These are phyloP conservation scores for Speoplatyrhinus poulsoni DNA, from an alignment of 2,113 vertebrate genomes.

Conservation along the genomic window DNA sequence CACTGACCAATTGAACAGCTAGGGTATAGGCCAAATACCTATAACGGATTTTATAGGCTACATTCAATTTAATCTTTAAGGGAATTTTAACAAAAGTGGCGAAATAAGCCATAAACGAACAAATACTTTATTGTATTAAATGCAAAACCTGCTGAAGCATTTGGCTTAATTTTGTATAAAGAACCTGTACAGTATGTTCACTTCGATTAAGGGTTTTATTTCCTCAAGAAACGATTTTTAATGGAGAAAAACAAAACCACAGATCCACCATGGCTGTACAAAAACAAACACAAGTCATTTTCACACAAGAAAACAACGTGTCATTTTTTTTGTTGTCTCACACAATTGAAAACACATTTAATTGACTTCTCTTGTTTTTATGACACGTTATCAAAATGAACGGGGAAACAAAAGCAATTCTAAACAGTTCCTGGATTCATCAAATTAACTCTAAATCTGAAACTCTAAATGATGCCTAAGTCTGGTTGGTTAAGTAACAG, in stretches of 20 bases:
- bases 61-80: background rate
- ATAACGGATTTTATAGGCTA: too few relatives aligned
- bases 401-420: constrained; percentile 34
- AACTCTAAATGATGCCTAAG: background rate
- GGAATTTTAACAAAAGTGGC: background rate
- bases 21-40: too few relatives aligned
- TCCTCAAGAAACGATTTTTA: background rate
- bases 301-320: constrained; percentile 40
- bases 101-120: too few relatives aligned
- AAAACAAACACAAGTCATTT: constrained; percentile 54
- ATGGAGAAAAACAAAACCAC: constrained; percentile 24
- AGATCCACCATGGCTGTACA: constrained; percentile 18
- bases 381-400: constrained; percentile 48
- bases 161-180: too few relatives aligned
- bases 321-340: constrained; percentile 26
- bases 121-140: too few relatives aligned
- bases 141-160: too few relatives aligned
- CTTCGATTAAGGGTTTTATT: background rate
- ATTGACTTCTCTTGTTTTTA: constrained; percentile 51
- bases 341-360: constrained; percentile 57
- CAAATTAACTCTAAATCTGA: constrained; percentile 44
- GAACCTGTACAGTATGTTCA: background rate
- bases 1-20: too few relatives aligned
- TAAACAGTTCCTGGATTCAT: constrained; percentile 50
- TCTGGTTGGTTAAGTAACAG: constrained; percentile 63